Evolutionary conservation across 2,113 vertebrate genomes (phyloP).

Genomic region (Chionomys nivalis): DNA sequence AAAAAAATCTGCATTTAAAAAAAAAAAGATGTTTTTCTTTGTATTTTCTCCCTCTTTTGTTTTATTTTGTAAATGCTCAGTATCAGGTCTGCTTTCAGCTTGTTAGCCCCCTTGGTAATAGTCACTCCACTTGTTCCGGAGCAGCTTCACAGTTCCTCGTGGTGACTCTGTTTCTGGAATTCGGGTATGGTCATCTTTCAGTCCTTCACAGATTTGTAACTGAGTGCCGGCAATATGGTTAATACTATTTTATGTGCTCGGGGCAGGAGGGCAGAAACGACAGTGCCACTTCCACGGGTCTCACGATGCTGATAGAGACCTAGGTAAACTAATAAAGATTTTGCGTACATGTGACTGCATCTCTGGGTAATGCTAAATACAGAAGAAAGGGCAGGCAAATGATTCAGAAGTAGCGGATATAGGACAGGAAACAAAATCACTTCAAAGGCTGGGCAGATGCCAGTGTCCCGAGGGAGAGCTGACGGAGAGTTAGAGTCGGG

Average conservation of each 20-base stretch:
- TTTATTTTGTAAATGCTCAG: slow-evolving; percentile 3
- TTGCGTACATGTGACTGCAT: neutral
- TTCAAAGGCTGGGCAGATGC: neutral
- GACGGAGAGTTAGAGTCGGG: accelerated
- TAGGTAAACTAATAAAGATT: neutral
- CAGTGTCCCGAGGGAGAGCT: neutral
- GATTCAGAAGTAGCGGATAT: neutral
- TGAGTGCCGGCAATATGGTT: neutral
- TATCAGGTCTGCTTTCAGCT: neutral
- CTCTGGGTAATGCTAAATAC: neutral
- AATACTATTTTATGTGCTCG: neutral
- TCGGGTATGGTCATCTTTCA: neutral
- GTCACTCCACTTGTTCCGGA: neutral
- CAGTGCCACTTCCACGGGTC: neutral
- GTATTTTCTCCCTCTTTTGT: neutral
- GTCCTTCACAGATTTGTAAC: neutral
- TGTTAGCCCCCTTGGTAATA: neutral
- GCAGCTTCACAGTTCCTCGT: neutral
- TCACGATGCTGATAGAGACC: neutral
- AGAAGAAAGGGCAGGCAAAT: neutral
- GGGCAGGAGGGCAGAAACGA: neutral
- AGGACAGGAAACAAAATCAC: neutral
- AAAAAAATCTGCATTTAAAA: neutral
- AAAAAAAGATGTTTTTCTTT: neutral
- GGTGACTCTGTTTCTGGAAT: neutral